Evolutionary conservation across 1,140 invertebrate genomes (phyloP), one percentile per base, ranked within the genome.

Genomic region (Conus ventricosus): DNA sequence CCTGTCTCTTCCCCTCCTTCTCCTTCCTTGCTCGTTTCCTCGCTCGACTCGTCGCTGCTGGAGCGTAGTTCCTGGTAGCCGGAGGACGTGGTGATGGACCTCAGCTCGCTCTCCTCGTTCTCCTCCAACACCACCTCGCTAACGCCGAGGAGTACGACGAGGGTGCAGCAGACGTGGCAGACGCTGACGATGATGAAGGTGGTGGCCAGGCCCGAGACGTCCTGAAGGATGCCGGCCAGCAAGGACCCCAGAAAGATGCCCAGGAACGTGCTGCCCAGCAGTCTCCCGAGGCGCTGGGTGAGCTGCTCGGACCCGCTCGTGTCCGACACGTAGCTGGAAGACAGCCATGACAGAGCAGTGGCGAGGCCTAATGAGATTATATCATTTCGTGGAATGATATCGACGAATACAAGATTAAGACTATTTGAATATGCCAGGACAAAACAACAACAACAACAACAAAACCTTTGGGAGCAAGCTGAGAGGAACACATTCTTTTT

Each of bases 181-280:
- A 93, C 51, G n/a, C 92, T 89, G 8, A 94, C 91, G 7, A 90
- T 88, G 63, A 87, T 90, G 80, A 94, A 92, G 0, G 94, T 92
- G 15, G 88, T 90, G 23, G 92, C 85, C 17, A 94, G 87, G 83
- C 92, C 89, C 55, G 91, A 88, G 0, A 90, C 84, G 75, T 94
- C 93, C 27, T 94, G 91, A 23, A 95, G 89, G 1, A 92, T 76
- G 0, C 94, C 94, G 5, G 93, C 93, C 55, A 93, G 88, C 13
- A 95, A 90, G 4, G 94, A 94, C 1, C 94, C 94, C 20, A 91
- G 90, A 87, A 95, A 95, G 51, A 94, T 89, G 23, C 95, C 95
- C 71, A 95, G 94, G 88, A 94, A 95, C 83, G 93, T 95, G 94
- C 95, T 95, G 8, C 93, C 92, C 60, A 95, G 87, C 10, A 95